Evolutionary conservation across 2,113 vertebrate genomes (phyloP), one percentile per base, ranked within the genome.

Genomic region (Cyprinus carpio): DNA sequence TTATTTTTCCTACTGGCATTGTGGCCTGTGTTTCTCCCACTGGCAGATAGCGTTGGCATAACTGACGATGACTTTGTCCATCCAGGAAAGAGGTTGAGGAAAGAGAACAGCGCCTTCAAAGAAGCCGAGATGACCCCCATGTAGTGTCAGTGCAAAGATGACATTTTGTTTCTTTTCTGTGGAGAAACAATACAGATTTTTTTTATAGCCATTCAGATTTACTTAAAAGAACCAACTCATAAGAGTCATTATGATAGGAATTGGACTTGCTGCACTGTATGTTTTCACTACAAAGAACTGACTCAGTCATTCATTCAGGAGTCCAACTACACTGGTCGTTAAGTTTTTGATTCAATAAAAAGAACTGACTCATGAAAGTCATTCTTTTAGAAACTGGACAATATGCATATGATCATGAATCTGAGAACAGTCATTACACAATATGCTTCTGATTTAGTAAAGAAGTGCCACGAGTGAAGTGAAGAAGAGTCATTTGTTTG

Each of bases 41-140:
- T 95, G 96, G 92, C 96, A 98, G 80, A 99, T 92, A 89, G 97
- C 95, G 16, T 98, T 92, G 43, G 96, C 90, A 56, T 98, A 99
- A 91, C 96, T 94, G 29, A 99, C 94, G 40, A 99, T 95, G 13
- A 98, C 94, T 93, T 97, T 98, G 93, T 99, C 98, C 96, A 99
- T 98, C 98, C 98, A 99, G 25, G 97, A 98, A 71, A 99, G 96
- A 6, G 97, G 96, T 65, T 97, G 95, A 0, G 98, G 98, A 84
- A 99, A 96, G 3, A 99, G 94, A 84, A 98, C 95, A 0, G 96
- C 96, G 0, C 98, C 98, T 90, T 99, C 98, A 7, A 99, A 99
- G 93, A 99, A 99, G 88, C 98, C 98, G 90, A 99, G 93, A 92
- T 99, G 98, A 4, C 98, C 98, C 54, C 98, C 98, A 0, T 98